A percentile compares a stretch with the other conserved stretches of the same genome.
These are phyloP conservation scores for Corythornis vintsioides DNA, from an alignment of 2,113 vertebrate genomes.

Conservation along the genomic window DNA sequence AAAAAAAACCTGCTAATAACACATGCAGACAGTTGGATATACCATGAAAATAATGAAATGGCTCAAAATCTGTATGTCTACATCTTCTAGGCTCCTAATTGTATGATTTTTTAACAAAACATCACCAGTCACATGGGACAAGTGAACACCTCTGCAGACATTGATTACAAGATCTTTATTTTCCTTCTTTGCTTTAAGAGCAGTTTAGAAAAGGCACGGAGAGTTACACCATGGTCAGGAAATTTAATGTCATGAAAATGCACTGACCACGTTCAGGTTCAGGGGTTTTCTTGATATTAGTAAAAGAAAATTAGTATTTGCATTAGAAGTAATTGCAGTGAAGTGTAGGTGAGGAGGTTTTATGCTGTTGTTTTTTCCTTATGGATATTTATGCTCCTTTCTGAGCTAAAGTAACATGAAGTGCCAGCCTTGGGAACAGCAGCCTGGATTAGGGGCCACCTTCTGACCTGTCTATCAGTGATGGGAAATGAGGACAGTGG, in stretches of 20 bases:
- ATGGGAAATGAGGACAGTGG: neutral
- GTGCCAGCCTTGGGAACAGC: neutral
- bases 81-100: constrained; percentile 1
- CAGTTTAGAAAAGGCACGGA: neutral
- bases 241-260: constrained; percentile 13
- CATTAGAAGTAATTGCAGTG: neutral
- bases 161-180: neutral
- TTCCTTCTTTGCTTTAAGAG: neutral
- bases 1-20: constrained; percentile 1
- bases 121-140: neutral
- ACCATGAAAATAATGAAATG: neutral
- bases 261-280: neutral
- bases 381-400: neutral
- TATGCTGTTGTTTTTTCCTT: neutral
- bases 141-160: neutral
- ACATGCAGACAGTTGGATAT: neutral
- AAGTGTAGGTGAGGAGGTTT: neutral
- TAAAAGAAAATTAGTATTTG: neutral
- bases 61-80: neutral
- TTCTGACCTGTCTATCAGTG: neutral
- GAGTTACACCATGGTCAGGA: neutral
- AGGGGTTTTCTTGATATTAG: neutral
- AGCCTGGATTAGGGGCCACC: neutral
- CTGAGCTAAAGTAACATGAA: neutral
- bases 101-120: constrained; percentile 16